These are phyloP conservation scores for Hemaris fuciformis DNA, from an alignment of 2,888 invertebrate species.

Conservation along the genomic window DNA sequence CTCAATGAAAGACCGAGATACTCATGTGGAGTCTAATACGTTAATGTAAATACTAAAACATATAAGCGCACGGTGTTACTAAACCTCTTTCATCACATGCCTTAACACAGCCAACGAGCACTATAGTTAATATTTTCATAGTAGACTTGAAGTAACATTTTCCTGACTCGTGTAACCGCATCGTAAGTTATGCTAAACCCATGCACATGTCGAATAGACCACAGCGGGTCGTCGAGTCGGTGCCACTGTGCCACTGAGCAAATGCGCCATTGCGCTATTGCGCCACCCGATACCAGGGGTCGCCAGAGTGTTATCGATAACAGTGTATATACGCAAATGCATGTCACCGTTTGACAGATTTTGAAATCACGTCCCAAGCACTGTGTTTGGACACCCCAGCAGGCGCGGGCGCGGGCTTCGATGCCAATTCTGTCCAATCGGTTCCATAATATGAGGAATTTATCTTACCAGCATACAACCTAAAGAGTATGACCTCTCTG, in stretches of 20 bases:
- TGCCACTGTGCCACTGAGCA: conserved; percentile 13
- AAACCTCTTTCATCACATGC: conserved; percentile 80
- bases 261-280: neutral
- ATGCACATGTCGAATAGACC: conserved; percentile 75
- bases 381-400: conserved; percentile 78
- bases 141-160: conserved; percentile 79
- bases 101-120: conserved; percentile 80
- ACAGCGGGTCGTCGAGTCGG: conserved; percentile 56
- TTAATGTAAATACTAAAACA: conserved; percentile 78
- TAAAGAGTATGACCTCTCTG: neutral
- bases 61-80: conserved; percentile 79
- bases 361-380: conserved; percentile 80
- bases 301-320: conserved; percentile 51
- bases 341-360: conserved; percentile 81
- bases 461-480: neutral
- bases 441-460: neutral
- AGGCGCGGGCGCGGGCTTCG: conserved; percentile 69
- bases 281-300: conserved; percentile 32
- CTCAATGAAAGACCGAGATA: conserved; percentile 62
- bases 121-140: conserved; percentile 78
- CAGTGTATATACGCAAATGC: conserved; percentile 79
- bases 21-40: conserved; percentile 40
- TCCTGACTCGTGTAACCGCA: conserved; percentile 78
- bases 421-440: conserved; percentile 17
- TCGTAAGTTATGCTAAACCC: conserved; percentile 80